Percentiles rank a stretch among this genome's conserved stretches.
Evolutionary conservation across 2,888 invertebrate species (phyloP).

Genomic region (Hoplodrina blanda): DNA sequence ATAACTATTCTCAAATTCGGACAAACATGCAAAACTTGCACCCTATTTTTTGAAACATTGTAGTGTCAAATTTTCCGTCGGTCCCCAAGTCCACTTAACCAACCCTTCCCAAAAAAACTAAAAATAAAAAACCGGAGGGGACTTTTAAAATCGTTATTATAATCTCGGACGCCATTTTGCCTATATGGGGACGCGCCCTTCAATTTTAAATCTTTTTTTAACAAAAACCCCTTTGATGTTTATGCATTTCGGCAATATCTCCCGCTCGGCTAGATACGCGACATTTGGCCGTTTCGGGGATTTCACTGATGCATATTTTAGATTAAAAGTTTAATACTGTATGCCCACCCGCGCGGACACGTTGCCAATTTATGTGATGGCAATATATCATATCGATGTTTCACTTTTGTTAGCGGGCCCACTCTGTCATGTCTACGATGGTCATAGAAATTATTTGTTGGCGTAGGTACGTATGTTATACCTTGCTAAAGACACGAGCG

Average conservation of each 20-base stretch:
- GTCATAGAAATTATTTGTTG: slow-evolving; percentile 68
- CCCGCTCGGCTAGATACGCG: slow-evolving; percentile 82
- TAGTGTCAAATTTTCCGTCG: slow-evolving; percentile 86
- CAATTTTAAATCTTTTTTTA: slow-evolving; percentile 88
- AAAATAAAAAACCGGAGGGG: slow-evolving; percentile 84
- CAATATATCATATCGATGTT: slow-evolving; percentile 74
- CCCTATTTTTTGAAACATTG: slow-evolving; percentile 83
- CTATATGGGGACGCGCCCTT: slow-evolving; percentile 88
- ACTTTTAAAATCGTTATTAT: slow-evolving; percentile 90
- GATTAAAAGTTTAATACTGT: slow-evolving; percentile 85
- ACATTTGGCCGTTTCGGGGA: slow-evolving; percentile 88
- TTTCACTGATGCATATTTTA: slow-evolving; percentile 87
- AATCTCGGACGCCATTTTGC: slow-evolving; percentile 90
- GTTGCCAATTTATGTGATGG: slow-evolving; percentile 73
- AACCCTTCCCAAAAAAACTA: slow-evolving; percentile 85
- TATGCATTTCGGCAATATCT: slow-evolving; percentile 89
- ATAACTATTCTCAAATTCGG: slow-evolving; percentile 56
- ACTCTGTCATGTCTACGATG: slow-evolving; percentile 69
- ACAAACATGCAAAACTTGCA: slow-evolving; percentile 78
- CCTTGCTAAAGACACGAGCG: slow-evolving; percentile 36
- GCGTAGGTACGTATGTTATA: slow-evolving; percentile 53
- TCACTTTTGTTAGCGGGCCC: slow-evolving; percentile 69
- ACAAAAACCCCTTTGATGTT: slow-evolving; percentile 90
- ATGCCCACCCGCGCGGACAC: slow-evolving; percentile 67
- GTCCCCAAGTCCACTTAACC: slow-evolving; percentile 86